Conservation (phyloP, 2,797 vertebrate species). For the Alca torda region DNA sequence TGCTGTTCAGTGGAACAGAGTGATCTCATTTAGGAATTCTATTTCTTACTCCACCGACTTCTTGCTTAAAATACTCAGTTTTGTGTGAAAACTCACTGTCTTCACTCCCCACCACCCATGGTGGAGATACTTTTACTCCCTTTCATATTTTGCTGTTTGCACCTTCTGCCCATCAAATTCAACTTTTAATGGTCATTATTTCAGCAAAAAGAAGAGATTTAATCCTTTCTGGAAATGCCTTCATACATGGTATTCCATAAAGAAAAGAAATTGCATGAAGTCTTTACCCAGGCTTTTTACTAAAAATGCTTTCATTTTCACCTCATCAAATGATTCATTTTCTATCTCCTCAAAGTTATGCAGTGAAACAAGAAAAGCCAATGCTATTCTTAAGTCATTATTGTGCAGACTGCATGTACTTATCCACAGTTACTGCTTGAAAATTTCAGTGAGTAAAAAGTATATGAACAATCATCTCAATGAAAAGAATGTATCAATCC, state of each 20-base stretch:
- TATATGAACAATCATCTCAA: neutral
- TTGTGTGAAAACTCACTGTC: conserved; percentile 58
- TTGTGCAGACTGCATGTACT: neutral
- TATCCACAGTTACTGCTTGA: neutral
- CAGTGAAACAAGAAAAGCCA: conserved; percentile 1
- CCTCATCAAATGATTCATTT: conserved; percentile 12
- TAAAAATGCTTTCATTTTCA: neutral
- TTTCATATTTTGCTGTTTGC: conserved; percentile 34
- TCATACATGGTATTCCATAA: neutral
- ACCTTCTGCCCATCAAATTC: conserved; percentile 39
- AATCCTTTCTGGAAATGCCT: neutral
- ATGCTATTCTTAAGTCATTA: conserved; percentile 12
- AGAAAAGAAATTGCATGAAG: neutral
- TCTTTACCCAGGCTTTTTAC: neutral
- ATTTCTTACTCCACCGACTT: conserved; percentile 69
- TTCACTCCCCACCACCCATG: conserved; percentile 29
- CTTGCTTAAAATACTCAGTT: conserved; percentile 66
- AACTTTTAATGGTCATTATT: neutral
- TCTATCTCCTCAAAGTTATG: neutral
- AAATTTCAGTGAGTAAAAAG: neutral
- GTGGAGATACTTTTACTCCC: conserved; percentile 28
- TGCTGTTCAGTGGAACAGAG: conserved; percentile 35
- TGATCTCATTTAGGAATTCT: conserved; percentile 66
- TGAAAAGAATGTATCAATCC: neutral
- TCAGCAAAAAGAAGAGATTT: neutral